phyloP scores from a whole-genome alignment of 2,888 invertebrate genomes.

The Nasonovia ribisnigri region DNA sequence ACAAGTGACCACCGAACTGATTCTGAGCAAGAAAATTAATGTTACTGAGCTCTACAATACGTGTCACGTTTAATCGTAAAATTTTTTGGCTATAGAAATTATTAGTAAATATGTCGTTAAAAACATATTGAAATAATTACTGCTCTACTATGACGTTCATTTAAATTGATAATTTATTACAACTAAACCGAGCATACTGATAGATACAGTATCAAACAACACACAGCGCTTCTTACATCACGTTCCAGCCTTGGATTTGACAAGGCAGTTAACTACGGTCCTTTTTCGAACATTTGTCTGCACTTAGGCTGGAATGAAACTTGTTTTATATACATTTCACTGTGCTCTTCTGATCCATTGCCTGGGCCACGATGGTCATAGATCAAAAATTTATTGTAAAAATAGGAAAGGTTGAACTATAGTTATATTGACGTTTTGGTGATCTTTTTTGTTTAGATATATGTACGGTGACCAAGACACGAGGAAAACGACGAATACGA shows the following conservation, averaged over 20 bases:
- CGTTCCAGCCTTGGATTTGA: neutral
- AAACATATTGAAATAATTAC: neutral
- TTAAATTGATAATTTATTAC: neutral
- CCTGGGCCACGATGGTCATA: no score
- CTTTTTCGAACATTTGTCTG: neutral
- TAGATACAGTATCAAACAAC: neutral
- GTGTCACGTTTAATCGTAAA: neutral
- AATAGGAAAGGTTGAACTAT: neutral
- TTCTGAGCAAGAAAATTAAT: neutral
- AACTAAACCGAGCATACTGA: neutral
- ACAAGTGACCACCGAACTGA: neutral
- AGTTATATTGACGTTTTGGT: neutral
- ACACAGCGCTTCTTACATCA: neutral
- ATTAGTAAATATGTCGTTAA: neutral
- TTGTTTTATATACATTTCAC: neutral
- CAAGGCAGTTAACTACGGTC: neutral
- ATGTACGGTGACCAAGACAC: conserved; percentile 33
- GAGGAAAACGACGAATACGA: neutral
- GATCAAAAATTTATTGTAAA: neutral
- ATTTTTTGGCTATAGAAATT: neutral
- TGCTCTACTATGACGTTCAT: neutral
- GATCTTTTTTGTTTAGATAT: conserved; percentile 11
- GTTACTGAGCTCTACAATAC: neutral
- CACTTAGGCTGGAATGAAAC: neutral
- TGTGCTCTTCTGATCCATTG: neutral